These are phyloP conservation scores for Sturnira hondurensis DNA, from an alignment of 2,113 vertebrate genomes.

Conservation along the genomic window DNA sequence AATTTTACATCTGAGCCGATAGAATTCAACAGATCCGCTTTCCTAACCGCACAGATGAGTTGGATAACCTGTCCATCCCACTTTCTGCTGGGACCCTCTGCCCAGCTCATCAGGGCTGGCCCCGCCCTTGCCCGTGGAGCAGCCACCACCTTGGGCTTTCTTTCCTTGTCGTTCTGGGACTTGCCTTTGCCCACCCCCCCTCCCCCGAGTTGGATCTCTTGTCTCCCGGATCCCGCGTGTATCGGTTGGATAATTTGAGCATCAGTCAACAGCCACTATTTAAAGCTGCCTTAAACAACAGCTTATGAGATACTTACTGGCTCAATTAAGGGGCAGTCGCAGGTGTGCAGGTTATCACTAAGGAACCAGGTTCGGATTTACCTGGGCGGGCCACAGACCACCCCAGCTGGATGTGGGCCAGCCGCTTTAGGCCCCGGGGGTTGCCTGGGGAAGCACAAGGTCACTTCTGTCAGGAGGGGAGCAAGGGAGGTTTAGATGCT, in stretches of 20 bases:
- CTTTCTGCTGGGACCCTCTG: neutral
- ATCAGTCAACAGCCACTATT: accelerated
- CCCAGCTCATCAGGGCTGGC: accelerated
- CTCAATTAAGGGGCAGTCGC: neutral
- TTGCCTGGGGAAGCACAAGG: neutral
- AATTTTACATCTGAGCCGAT: neutral
- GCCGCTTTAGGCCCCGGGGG: neutral
- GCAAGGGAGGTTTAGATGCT: too few species aligned
- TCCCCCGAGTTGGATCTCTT: too few species aligned
- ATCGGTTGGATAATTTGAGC: neutral
- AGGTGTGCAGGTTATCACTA: neutral
- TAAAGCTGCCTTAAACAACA: neutral
- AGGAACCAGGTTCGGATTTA: too few species aligned
- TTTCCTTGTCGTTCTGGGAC: neutral
- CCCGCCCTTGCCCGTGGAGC: accelerated
- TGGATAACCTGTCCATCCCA: accelerated
- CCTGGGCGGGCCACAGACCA: too few species aligned
- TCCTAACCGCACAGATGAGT: neutral
- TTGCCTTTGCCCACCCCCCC: too few species aligned
- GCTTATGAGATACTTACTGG: neutral
- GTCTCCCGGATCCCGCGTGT: neutral
- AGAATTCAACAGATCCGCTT: neutral
- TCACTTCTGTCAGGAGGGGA: neutral
- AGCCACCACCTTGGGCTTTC: neutral
- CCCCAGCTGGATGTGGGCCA: neutral